Percentiles rank a stretch among this genome's conserved stretches.
phyloP scores from a whole-genome alignment of 2,888 invertebrate genomes.

The Lithophane semibrunnea region DNA sequence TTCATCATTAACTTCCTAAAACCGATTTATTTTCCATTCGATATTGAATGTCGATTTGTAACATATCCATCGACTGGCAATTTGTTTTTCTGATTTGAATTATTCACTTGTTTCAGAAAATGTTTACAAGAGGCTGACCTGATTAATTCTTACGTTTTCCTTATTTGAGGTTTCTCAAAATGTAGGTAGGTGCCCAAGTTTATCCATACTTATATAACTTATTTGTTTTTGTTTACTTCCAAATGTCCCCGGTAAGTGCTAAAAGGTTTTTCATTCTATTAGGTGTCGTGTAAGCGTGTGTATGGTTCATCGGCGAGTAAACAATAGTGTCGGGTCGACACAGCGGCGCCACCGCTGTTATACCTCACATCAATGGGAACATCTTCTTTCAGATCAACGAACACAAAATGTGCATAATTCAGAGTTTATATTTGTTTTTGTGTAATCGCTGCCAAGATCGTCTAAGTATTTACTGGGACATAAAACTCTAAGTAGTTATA shows the following conservation, averaged over 20 bases:
- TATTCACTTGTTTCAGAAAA: conserved; percentile 37
- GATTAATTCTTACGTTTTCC: conserved; percentile 38
- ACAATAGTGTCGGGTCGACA: conserved; percentile 77
- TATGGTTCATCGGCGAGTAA: conserved; percentile 66
- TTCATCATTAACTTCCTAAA: conserved; percentile 6
- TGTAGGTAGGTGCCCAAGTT: not conserved
- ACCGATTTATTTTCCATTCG: not conserved
- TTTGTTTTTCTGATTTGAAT: conserved; percentile 29
- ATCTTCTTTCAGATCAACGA: conserved; percentile 78
- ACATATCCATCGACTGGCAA: not conserved
- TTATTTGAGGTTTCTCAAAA: conserved; percentile 28
- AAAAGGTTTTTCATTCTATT: conserved; percentile 69
- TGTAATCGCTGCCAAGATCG: conserved; percentile 71
- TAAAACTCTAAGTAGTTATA: conserved; percentile 63
- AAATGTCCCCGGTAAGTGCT: conserved; percentile 58
- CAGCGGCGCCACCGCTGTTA: conserved; percentile 82
- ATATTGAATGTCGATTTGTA: not conserved
- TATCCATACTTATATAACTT: not conserved
- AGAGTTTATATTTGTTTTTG: conserved; percentile 72
- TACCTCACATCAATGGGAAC: conserved; percentile 76
- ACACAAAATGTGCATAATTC: conserved; percentile 76
- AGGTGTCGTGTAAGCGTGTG: conserved; percentile 61
- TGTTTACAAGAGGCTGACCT: conserved; percentile 6
- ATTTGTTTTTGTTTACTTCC: conserved; percentile 38
- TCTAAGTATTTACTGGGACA: conserved; percentile 67